These are phyloP conservation scores for Rhodinocichla rosea DNA, from an alignment of 2,113 vertebrate genomes.

Conservation along the genomic window DNA sequence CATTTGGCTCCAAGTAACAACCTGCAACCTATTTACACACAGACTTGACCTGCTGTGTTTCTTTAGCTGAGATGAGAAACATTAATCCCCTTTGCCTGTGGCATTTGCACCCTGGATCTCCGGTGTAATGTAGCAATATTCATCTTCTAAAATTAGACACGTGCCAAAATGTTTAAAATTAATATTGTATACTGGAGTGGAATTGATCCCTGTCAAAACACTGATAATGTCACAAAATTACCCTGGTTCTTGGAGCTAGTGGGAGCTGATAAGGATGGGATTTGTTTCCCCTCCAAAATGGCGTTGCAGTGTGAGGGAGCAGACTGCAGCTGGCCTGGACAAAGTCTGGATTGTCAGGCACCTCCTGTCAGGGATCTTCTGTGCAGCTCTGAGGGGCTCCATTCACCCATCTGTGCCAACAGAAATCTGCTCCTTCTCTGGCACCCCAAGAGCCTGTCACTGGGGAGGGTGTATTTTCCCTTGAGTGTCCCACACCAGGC, in stretches of 20 bases:
- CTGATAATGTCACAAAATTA: background rate
- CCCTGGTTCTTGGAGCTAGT: background rate
- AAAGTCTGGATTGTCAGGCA: background rate
- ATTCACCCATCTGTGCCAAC: background rate
- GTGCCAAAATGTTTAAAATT: background rate
- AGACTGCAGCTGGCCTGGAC: background rate
- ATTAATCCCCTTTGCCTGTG: constrained; percentile 29
- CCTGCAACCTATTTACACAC: background rate
- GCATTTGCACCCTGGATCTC: constrained; percentile 38
- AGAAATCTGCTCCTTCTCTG: background rate
- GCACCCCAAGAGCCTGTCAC: background rate
- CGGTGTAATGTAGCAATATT: background rate
- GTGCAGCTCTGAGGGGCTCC: background rate
- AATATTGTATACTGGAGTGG: background rate
- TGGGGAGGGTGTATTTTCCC: background rate
- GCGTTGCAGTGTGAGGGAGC: background rate
- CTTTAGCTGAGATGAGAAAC: constrained; percentile 23
- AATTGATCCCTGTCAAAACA: background rate
- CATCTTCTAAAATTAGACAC: constrained; percentile 35
- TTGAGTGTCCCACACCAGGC: background rate
- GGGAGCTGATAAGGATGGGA: background rate
- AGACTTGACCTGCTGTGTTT: background rate
- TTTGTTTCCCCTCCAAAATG: background rate
- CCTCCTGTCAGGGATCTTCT: background rate
- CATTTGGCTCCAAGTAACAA: background rate